These are phyloP conservation scores for Phrynosoma blainvillii DNA, from an alignment of 2,113 vertebrate genomes.

Conservation along the genomic window DNA sequence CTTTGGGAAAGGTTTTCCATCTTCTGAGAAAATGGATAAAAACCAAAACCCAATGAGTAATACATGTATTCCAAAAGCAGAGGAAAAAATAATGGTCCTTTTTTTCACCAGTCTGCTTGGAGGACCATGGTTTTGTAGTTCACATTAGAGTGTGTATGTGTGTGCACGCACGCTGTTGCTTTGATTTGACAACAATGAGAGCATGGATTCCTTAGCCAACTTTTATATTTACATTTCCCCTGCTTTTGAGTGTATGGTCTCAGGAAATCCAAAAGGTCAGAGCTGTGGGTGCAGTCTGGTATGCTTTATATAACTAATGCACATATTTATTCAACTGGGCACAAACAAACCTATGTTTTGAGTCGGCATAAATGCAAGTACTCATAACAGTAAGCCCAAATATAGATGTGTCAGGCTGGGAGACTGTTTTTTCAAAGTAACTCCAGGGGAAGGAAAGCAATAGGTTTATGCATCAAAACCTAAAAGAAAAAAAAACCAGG, in stretches of 20 bases:
- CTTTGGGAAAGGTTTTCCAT: slow-evolving; percentile 32
- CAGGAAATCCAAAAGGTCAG: neutral
- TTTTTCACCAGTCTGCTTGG: neutral
- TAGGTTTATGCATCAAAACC: neutral
- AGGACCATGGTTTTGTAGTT: neutral
- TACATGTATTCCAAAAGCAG: neutral
- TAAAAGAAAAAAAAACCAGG: neutral
- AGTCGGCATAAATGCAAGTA: neutral
- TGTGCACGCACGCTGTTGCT: no score
- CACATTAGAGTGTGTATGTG: neutral
- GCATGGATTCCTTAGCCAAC: neutral
- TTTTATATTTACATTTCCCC: neutral
- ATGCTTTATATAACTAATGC: neutral
- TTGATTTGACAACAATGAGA: neutral
- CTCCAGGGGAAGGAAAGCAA: neutral
- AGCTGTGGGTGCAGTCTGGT: accelerated
- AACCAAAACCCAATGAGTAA: no score
- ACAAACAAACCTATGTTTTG: neutral
- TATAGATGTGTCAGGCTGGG: neutral
- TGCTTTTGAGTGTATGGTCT: neutral
- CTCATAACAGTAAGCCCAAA: neutral
- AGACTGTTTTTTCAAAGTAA: neutral
- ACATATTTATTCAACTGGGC: neutral
- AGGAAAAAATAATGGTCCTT: neutral
- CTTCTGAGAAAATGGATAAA: neutral